Conservation (phyloP, 2,888 invertebrate genomes). For the Scaptomyza cyrtandrae region DNA sequence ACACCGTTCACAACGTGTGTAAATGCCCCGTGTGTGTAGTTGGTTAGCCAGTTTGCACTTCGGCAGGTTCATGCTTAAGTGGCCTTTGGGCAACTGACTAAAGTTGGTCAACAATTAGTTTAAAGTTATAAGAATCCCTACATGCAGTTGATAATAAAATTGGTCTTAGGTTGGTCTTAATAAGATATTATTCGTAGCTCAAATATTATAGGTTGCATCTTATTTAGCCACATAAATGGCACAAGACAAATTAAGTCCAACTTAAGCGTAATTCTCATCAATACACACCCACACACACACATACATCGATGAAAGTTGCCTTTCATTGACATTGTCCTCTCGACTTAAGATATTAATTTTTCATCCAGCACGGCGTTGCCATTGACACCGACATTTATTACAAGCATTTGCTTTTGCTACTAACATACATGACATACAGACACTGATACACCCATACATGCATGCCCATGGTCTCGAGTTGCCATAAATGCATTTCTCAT, state of each 20-base stretch:
- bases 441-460: not conserved
- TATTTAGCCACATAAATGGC: conserved; percentile 23
- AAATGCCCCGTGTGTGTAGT: conserved; percentile 26
- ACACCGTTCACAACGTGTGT: conserved; percentile 23
- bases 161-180: not conserved
- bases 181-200: no score
- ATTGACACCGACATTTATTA: conserved; percentile 22
- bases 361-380: conserved; percentile 9
- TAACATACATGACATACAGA: conserved; percentile 15
- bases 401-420: conserved; percentile 23
- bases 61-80: conserved; percentile 46
- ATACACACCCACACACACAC: not conserved
- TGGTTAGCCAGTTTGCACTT: conserved; percentile 39
- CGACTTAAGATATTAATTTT: not conserved
- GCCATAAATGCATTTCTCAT: conserved; percentile 56
- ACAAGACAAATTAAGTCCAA: conserved; percentile 30
- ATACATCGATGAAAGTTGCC: conserved; percentile 10
- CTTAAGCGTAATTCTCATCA: conserved; percentile 15
- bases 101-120: conserved; percentile 32
- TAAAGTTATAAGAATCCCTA: conserved; percentile 22
- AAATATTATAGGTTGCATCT: conserved; percentile 5
- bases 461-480: conserved; percentile 24
- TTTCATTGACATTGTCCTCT: conserved; percentile 6
- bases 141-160: conserved; percentile 25
- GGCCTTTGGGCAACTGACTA: conserved; percentile 22